Percentiles rank a stretch among this genome's conserved stretches.
These are phyloP conservation scores for Drosophila grimshawi DNA, from an alignment of 1,140 invertebrate genomes.

Conservation along the genomic window DNA sequence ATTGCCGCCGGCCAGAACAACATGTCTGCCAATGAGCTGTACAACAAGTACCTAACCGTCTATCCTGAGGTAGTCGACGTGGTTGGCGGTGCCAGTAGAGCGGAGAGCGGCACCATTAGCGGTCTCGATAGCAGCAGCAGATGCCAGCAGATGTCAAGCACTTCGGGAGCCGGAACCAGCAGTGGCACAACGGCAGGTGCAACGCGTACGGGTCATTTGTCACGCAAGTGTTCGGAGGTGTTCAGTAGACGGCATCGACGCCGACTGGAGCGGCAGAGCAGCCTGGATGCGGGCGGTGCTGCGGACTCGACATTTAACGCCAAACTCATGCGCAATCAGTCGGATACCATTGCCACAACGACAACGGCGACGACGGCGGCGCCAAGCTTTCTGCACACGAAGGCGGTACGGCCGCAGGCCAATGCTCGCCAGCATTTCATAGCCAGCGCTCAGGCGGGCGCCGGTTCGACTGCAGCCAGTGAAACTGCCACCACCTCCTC, in stretches of 20 bases:
- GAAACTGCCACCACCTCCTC: slow-evolving; percentile 18
- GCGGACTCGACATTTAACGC: slow-evolving; percentile 41
- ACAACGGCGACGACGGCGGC: slow-evolving; percentile 18
- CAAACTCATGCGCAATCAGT: slow-evolving; percentile 77
- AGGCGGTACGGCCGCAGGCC: slow-evolving; percentile 43
- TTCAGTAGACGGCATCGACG: slow-evolving; percentile 74
- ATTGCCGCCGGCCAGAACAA: slow-evolving; percentile 45
- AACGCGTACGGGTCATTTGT: slow-evolving; percentile 61
- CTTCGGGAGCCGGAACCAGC: neutral
- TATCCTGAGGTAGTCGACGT: slow-evolving; percentile 71
- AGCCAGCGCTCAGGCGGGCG: slow-evolving; percentile 23
- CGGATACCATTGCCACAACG: slow-evolving; percentile 70
- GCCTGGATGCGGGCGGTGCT: slow-evolving; percentile 58
- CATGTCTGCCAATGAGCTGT: slow-evolving; percentile 45
- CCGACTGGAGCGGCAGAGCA: slow-evolving; percentile 72
- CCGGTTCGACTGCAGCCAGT: neutral
- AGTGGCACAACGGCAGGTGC: neutral
- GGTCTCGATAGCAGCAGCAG: slow-evolving; percentile 23
- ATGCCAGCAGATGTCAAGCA: slow-evolving; percentile 4
- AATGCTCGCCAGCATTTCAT: slow-evolving; percentile 66
- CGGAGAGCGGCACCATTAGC: slow-evolving; percentile 20
- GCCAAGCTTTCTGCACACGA: slow-evolving; percentile 64
- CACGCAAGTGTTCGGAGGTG: slow-evolving; percentile 76
- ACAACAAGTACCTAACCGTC: slow-evolving; percentile 74
- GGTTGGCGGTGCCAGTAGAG: slow-evolving; percentile 29